Evolutionary conservation across 2,797 vertebrate species (phyloP).

Genomic region (Nasua narica): DNA sequence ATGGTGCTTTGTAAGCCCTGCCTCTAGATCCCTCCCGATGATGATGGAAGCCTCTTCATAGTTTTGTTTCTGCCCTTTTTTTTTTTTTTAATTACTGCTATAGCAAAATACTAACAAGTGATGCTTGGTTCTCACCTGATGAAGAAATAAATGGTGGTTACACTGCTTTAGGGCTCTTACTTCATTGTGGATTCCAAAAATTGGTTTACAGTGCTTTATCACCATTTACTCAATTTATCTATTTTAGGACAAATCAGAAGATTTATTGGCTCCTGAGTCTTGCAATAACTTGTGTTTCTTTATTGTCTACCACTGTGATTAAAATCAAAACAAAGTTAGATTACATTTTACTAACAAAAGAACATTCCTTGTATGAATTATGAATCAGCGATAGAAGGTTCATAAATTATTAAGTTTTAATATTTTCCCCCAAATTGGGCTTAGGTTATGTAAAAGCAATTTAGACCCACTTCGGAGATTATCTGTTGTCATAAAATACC

Average conservation of each 20-base stretch:
- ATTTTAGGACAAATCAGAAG: slow-evolving; percentile 17
- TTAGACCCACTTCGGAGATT: neutral
- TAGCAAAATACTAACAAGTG: neutral
- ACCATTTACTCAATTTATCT: slow-evolving; percentile 19
- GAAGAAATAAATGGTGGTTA: neutral
- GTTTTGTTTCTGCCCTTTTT: neutral
- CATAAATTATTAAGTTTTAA: slow-evolving; percentile 36
- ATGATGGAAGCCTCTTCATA: neutral
- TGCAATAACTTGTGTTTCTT: neutral
- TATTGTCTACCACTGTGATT: slow-evolving; percentile 9
- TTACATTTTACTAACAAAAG: slow-evolving; percentile 52
- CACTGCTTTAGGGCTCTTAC: neutral
- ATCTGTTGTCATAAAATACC: neutral
- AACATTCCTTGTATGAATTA: slow-evolving; percentile 23
- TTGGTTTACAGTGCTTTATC: neutral
- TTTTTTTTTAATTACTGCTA: neutral
- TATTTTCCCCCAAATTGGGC: neutral
- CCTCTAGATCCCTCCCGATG: neutral
- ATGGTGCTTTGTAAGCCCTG: neutral
- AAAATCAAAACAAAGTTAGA: slow-evolving; percentile 49
- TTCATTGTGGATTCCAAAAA: slow-evolving; percentile 32
- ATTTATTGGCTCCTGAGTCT: neutral
- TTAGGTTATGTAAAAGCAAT: neutral
- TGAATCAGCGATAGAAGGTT: slow-evolving; percentile 9
- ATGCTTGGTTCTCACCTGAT: neutral